Evolutionary conservation across 2,113 vertebrate genomes (phyloP), one percentile per base, ranked within the genome.

Genomic region (Puffinus mauretanicus): DNA sequence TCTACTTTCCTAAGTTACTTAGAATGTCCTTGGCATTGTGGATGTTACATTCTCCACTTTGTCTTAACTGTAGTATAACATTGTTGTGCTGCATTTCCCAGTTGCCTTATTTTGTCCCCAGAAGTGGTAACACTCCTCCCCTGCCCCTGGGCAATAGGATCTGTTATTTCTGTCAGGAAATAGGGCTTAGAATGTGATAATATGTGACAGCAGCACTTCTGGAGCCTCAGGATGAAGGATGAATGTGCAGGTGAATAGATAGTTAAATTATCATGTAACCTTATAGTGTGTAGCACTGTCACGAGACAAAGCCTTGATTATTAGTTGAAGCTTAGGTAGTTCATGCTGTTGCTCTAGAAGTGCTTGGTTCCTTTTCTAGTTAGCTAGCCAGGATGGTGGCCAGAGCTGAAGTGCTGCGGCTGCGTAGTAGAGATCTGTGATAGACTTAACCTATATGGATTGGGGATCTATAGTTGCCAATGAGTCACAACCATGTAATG

Each of bases 61-160:
- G 36, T 49, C 27, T 40, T 47, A 30, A 14, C 44, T 10, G 4
- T 25, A 61, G 36, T 22, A 7, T 30, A n/a, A n/a, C 0, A 0
- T 12, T 22, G 30, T 46, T 77, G 42, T 60, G 75, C 47, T 67
- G n/a, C 55, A 4, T 60, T 71, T 91, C 49, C 62, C 55, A 24
- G 49, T 30, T 40, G 44, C 10, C 22, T 49, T 46, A 1, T 54
- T 84, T 62, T 66, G 32, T 44, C 47, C 69, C 46, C 60, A 75
- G 64, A 65, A 51, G 19, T 22, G 25, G 54, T 52, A 34, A 46
- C 21, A 13, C 47, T 29, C 64, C 36, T 81, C 32, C 26, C 5
- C 16, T 38, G 75, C 17, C 9, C 6, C 6, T 61, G 64, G 73
- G 34, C 65, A 71, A 3, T 30, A 38, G 38, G 24, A n/a, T 34